phyloP scores from a whole-genome alignment of 2,113 vertebrate species.

The Chaetodon auriga region DNA sequence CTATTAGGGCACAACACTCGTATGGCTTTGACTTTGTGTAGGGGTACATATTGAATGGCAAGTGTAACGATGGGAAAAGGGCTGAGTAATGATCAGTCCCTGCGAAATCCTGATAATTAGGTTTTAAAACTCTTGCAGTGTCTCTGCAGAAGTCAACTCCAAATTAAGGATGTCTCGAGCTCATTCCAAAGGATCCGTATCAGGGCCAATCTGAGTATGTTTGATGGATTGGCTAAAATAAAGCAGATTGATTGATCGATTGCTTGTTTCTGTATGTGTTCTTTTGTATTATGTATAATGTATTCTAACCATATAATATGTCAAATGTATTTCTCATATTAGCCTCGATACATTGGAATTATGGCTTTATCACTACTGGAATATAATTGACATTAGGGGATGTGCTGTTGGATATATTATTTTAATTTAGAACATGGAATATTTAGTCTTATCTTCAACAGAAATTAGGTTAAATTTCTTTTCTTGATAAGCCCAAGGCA shows the following conservation, averaged over 20 bases:
- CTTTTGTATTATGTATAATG: not conserved
- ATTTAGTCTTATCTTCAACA: conserved; percentile 1
- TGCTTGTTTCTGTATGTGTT: not conserved
- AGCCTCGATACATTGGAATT: not conserved
- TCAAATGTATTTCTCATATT: not conserved
- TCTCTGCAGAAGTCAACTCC: not conserved
- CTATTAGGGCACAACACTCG: not conserved
- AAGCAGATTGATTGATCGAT: not conserved
- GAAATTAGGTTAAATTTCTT: conserved; percentile 3
- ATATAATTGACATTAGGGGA: not conserved
- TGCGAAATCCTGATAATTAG: not conserved
- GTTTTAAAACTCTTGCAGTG: not conserved
- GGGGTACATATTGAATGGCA: not conserved
- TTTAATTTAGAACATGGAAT: not conserved
- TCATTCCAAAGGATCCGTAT: not conserved
- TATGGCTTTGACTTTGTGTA: not conserved
- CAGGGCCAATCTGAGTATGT: not conserved
- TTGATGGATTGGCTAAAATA: not conserved
- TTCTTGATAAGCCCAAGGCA: not conserved
- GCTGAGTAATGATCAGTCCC: not conserved
- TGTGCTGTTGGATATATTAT: conserved; percentile 1
- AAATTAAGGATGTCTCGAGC: not conserved
- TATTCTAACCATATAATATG: not conserved
- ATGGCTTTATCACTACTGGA: not conserved
- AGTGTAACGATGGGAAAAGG: not conserved